Evolutionary conservation across 1,140 invertebrate species (phyloP), one percentile per base, ranked within the genome.

Genomic region (Agrypnia vestita): DNA sequence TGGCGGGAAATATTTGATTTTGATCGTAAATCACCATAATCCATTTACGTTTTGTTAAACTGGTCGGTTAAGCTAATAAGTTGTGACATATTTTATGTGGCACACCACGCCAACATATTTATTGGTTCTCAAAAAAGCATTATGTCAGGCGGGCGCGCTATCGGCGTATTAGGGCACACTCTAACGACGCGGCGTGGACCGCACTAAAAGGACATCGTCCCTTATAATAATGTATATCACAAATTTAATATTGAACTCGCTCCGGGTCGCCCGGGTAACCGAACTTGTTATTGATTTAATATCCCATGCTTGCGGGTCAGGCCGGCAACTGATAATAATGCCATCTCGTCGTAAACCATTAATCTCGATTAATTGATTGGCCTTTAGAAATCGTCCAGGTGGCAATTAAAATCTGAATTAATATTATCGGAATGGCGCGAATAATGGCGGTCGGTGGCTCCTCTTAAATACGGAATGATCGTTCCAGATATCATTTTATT

Each of bases 201-300:
- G 19, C 61, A 35, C 61, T 64, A 64, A 64, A 64, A 19, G 61
- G 61, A 35, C 35, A 64, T 64, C 61, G 25, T 25, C 61, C 61
- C 25, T 64, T 64, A 25, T 64, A 35, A 64, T 64, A 35, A 35
- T 35, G 17, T 59, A 64, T 69, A 69, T 71, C 64, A 71, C 46
- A 69, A 78, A 51, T 80, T 75, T 80, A 75, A 80, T 80, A 80
- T 80, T 75, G 62, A 80, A 80, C 53, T 80, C 78, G 78, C 78
- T 71, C 44, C 76, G 49, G 76, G 76, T 78, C 61, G 76, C 67
- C 78, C 62, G 71, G 78, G 78, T 53, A 80, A 80, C 78, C 71
- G 49, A 80, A 80, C 78, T 64, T 80, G n/a, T 69, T 80, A 80
- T 80, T 73, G 78, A 80, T 80, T 75, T 61, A 80, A 75, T 78